Conservation (phyloP, 2,888 invertebrate species). For the Heliconius aoede region DNA sequence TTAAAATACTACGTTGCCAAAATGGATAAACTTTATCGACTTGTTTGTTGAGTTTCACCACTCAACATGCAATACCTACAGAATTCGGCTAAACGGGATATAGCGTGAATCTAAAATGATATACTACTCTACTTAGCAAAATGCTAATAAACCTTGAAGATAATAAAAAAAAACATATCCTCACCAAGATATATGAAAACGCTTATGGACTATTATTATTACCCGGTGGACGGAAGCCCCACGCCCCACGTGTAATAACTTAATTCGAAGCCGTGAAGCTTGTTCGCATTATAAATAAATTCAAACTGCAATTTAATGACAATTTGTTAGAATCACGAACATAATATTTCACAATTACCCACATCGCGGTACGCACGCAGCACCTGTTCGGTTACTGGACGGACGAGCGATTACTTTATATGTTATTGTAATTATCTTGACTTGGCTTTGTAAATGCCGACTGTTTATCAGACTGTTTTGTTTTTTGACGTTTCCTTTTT, state of each 20-base stretch:
- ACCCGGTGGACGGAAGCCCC: background rate
- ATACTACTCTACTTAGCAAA: too few relatives aligned
- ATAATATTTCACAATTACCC: slow-evolving; percentile 4
- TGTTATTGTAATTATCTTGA: slow-evolving; percentile 21
- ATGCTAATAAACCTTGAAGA: background rate
- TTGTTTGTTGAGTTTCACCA: too few relatives aligned
- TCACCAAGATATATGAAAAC: background rate
- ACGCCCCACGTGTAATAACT: slow-evolving; percentile 5
- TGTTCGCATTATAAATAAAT: slow-evolving; percentile 6
- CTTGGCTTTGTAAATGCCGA: slow-evolving; percentile 15
- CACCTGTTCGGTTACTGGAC: slow-evolving; percentile 6
- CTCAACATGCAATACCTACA: too few relatives aligned
- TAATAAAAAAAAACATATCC: too few relatives aligned
- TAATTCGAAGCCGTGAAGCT: slow-evolving; percentile 1
- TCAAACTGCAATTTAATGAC: slow-evolving; percentile 18
- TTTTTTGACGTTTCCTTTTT: background rate
- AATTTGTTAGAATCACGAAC: slow-evolving; percentile 17
- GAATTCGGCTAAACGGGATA: too few relatives aligned
- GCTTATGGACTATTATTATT: too few relatives aligned
- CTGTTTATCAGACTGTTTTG: background rate
- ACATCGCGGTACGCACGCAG: background rate
- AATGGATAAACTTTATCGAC: too few relatives aligned
- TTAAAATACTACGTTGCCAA: too few relatives aligned
- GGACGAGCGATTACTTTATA: slow-evolving; percentile 12
- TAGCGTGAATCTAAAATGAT: too few relatives aligned